Conservation (phyloP, 2,113 vertebrate genomes). For the Terrapene triunguis region DNA sequence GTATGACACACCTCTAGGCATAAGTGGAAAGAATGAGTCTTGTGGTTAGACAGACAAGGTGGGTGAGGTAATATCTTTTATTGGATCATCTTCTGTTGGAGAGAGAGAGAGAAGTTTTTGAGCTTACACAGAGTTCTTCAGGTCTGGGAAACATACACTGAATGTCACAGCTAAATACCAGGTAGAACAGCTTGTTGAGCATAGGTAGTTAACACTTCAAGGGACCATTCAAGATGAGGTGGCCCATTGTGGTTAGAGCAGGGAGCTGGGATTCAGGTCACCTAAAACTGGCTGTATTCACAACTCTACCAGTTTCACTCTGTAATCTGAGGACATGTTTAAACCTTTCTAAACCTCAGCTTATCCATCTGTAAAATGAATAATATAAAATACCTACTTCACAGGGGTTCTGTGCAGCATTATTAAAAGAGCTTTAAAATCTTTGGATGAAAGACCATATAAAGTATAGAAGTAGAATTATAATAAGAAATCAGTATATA, state of each 20-base stretch:
- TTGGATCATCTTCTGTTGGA: background rate
- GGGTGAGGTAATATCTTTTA: background rate
- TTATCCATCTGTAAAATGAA: slow-evolving; percentile 23
- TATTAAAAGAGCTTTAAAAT: background rate
- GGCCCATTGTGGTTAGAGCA: background rate
- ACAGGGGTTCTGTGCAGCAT: background rate
- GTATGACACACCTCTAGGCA: background rate
- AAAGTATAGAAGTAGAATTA: background rate
- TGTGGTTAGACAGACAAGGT: background rate
- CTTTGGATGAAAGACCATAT: background rate
- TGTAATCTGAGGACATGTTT: background rate
- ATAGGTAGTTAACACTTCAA: background rate
- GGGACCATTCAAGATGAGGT: background rate
- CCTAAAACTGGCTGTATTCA: background rate
- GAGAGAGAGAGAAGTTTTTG: background rate
- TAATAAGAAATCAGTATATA: background rate
- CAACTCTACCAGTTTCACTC: background rate
- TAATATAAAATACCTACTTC: background rate
- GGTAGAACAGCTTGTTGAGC: background rate
- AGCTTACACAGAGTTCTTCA: background rate
- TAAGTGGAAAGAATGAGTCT: background rate
- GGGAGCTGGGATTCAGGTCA: background rate
- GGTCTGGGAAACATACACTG: background rate
- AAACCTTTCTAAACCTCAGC: background rate
- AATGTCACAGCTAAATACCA: background rate